Evolutionary conservation across 1,140 invertebrate species (phyloP).

Genomic region (Saxidomus purpurata): DNA sequence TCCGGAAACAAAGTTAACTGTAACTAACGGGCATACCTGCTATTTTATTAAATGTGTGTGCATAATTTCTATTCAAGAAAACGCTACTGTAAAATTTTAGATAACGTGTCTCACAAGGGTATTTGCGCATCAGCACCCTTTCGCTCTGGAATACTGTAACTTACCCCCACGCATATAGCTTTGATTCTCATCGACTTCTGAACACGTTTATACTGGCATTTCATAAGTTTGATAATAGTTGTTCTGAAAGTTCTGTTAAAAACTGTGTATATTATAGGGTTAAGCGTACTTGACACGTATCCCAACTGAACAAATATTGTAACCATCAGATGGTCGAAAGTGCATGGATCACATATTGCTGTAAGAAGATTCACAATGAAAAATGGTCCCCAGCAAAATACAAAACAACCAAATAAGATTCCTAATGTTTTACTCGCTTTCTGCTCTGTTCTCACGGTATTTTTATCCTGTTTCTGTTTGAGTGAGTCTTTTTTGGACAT

Average conservation of each 20-base stretch:
- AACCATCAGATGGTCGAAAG: conserved; percentile 83
- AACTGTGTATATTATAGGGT: conserved; percentile 86
- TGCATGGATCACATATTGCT: conserved; percentile 86
- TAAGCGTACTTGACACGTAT: conserved; percentile 84
- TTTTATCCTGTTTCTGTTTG: conserved; percentile 70
- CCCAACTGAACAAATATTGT: conserved; percentile 84
- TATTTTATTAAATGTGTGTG: too few relatives aligned
- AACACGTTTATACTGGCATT: conserved; percentile 78
- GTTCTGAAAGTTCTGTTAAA: conserved; percentile 84
- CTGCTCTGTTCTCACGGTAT: conserved; percentile 92
- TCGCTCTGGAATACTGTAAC: background rate
- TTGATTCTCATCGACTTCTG: conserved; percentile 66
- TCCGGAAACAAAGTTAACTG: too few relatives aligned
- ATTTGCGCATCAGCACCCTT: conserved; percentile 31
- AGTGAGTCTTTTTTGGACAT: conserved; percentile 55
- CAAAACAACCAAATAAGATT: conserved; percentile 84
- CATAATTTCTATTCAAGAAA: too few relatives aligned
- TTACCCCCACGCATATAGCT: conserved; percentile 58
- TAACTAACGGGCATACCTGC: too few relatives aligned
- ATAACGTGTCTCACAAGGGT: conserved; percentile 28
- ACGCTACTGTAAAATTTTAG: too few relatives aligned
- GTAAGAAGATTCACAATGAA: conserved; percentile 83
- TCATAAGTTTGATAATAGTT: conserved; percentile 82
- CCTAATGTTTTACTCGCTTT: conserved; percentile 92
- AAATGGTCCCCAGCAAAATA: conserved; percentile 85